phyloP scores from a whole-genome alignment of 2,113 vertebrate species.

The Platysteira castanea region DNA sequence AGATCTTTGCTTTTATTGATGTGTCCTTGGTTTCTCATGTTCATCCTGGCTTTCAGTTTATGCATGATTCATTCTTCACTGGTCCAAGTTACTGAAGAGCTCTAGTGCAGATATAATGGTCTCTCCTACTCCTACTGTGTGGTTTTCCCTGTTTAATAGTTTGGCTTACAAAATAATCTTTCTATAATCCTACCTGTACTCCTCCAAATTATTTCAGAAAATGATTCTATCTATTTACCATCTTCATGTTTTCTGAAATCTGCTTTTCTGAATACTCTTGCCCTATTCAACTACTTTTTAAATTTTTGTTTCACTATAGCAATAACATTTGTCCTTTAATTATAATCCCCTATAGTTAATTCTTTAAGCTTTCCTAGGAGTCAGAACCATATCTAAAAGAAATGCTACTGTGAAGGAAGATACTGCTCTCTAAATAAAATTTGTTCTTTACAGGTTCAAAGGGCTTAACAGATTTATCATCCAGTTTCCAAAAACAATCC shows the following conservation, averaged over 20 bases:
- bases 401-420: neutral
- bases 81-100: neutral
- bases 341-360: neutral
- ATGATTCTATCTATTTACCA: neutral
- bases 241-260: neutral
- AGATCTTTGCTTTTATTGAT: neutral
- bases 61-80: neutral
- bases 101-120: neutral
- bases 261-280: neutral
- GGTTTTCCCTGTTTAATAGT: neutral
- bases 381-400: neutral
- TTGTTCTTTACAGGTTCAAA: neutral
- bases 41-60: neutral
- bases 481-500: neutral
- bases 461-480: neutral
- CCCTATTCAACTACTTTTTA: neutral
- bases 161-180: neutral
- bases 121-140: neutral
- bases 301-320: neutral
- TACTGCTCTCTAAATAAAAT: neutral
- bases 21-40: neutral
- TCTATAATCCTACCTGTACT: neutral
- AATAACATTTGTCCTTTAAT: neutral
- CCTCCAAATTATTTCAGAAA: neutral
- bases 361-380: neutral